Base-by-base conservation (phyloP, 2,888 invertebrate genomes). In the Lagria hirta region DNA sequence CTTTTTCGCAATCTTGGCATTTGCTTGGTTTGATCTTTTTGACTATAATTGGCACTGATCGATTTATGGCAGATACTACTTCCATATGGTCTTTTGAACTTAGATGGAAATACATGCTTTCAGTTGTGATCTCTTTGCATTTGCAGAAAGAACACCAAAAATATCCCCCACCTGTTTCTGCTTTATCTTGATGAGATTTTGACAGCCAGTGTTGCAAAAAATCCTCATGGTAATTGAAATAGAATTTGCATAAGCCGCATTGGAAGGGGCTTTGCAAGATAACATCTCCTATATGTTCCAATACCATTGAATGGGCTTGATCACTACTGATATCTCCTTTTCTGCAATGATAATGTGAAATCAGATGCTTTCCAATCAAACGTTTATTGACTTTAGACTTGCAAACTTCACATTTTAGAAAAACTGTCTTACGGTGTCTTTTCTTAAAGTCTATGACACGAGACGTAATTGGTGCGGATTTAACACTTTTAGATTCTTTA, bases 211-310 rank as follows among this genome's bases (percentile, higher is more conserved):
- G 90, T 17, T 75, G 75, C 61, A 85, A 73, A 61, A 86, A 88
- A 37, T 77, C 79, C 33, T 79, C 78, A 47, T 80, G 78, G 60
- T 82, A 86, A 65, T 91, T 90, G 55, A 87, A 86, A 66, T 88
- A 94, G 70, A 88, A 94, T 42, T 81, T 81, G 66, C 94, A 94
- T 7, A 86, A 78, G 23, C 81, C 81, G 64, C 94, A 94, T 69
- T 91, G 92, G 64, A 85, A 94, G 0, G 90, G 91, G 28, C 88
- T 83, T 57, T 91, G 87, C 43, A 83, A 77, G 3, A 90, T 84
- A 48, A 93, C 83, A 43, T 83, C 81, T 49, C 79, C 78, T 62
- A 91, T 89, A 66, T 92, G 84, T 35, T 83, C 81, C 17, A 91
- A 73, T 34, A 92, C 81, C 61, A 88, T 77, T 34, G 77, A 74